Base-by-base conservation (phyloP, 92 coral and sea anemone genomes). In the Zoanthus sansibaricus region DNA sequence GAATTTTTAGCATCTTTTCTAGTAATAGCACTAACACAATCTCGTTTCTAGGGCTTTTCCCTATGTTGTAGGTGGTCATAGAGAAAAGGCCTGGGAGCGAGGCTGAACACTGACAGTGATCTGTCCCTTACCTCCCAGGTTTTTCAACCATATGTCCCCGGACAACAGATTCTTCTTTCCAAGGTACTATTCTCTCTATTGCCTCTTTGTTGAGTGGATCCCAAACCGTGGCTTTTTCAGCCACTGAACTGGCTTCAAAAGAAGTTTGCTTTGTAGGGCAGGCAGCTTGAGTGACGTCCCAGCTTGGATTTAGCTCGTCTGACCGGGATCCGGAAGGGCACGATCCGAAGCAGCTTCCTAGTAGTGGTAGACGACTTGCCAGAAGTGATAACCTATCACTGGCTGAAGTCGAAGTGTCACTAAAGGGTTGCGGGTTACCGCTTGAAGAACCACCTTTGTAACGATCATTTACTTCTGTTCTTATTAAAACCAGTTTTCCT, bases 201-300 rank as follows among this genome's bases (percentile, higher is more conserved):
- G 17, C 51, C 5, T 21, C 75, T 68, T 12, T 46, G n/a, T 14
- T 46, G 12, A 80, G 32, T 10, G 73, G 85, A 51, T 80, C 85
- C 85, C 85, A 80, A 45, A 80, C 85, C 10, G 85, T 80, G 45
- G 75, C 85, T 59, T 64, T 80, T 0, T 66, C 61, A 44, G 75
- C 85, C 3, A 59, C 44, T 20, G 61, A 6, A 44, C 45, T 64
- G 10, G 61, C 5, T 42, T 80, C 61, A 80, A 80, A 80, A 61
- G 47, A 74, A 1, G 47, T 45, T 17, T 80, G 54, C 46, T 31
- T 80, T 2, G 75, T 80, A 20, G 85, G 85, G 42, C 73, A 80
- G 61, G 51, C 9, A 46, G 37, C 12, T 6, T 58, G 44, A 18
- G 85, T 4, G 5, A 20, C 45, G 85, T 45, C 37, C 70, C 0